These are phyloP conservation scores for Diogma glabrata DNA, from an alignment of 2,888 invertebrate species.

Conservation along the genomic window DNA sequence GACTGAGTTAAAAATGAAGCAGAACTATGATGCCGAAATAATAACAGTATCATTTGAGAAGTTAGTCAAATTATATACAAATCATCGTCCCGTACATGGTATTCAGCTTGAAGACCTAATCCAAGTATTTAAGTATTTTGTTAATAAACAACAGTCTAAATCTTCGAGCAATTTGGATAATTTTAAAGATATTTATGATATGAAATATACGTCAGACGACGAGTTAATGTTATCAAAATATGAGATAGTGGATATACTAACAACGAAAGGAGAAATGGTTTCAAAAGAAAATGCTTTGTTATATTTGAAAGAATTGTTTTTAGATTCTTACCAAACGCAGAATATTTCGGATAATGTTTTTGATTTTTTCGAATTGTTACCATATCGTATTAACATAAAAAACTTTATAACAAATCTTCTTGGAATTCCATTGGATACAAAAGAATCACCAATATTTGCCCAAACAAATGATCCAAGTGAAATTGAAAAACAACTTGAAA, in stretches of 20 bases:
- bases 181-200: too few relatives aligned
- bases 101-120: constrained; percentile 36
- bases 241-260: constrained; percentile 15
- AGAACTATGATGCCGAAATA: not conserved
- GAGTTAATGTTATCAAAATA: constrained; percentile 6
- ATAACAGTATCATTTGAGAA: constrained; percentile 47
- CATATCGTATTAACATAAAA: not conserved
- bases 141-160: not conserved
- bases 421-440: not conserved
- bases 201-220: constrained; percentile 26
- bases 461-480: not conserved
- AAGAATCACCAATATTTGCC: not conserved
- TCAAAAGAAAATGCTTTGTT: constrained; percentile 13
- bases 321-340: not conserved
- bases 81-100: constrained; percentile 51
- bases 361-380: not conserved
- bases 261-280: constrained; percentile 15
- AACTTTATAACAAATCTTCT: not conserved
- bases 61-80: constrained; percentile 51
- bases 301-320: constrained; percentile 14
- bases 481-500: constrained; percentile 1
- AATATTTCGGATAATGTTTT: not conserved
- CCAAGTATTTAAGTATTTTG: not conserved
- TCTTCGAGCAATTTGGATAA: constrained; percentile 16
- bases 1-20: constrained; percentile 39